Conservation (phyloP, 2,888 invertebrate genomes). For the Megastigmus dorsalis region DNA sequence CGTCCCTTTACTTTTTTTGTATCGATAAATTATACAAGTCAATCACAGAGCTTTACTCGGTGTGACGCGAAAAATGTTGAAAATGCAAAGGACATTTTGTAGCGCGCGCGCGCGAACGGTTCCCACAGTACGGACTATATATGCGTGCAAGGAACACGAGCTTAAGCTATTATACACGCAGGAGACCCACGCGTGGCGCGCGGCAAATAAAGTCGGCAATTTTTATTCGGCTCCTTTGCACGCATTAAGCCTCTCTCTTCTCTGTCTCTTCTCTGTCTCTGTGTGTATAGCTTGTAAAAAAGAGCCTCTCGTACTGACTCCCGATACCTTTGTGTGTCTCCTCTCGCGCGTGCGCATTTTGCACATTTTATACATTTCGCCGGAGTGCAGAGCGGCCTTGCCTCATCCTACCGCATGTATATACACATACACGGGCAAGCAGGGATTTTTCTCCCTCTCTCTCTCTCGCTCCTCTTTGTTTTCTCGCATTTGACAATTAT, state of each 20-base stretch:
- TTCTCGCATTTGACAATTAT: slow-evolving; percentile 73
- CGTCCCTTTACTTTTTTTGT: not conserved
- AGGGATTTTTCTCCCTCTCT: no score
- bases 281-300: slow-evolving; percentile 14
- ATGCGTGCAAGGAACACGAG: slow-evolving; percentile 32
- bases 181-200: slow-evolving; percentile 38
- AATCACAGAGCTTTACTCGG: slow-evolving; percentile 9
- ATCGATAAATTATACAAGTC: slow-evolving; percentile 28
- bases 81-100: slow-evolving; percentile 6
- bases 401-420: not conserved
- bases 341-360: slow-evolving; percentile 11
- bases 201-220: slow-evolving; percentile 49
- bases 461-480: slow-evolving; percentile 57
- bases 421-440: no score
- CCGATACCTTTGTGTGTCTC: slow-evolving; percentile 33
- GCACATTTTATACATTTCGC: not conserved
- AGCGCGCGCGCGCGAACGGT: slow-evolving; percentile 11
- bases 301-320: not conserved
- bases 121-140: slow-evolving; percentile 5
- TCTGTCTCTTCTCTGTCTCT: no score
- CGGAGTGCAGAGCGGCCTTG: not conserved
- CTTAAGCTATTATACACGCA: no score
- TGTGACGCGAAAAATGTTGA: not conserved
- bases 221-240: slow-evolving; percentile 36
- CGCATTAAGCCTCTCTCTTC: not conserved